Conservation (phyloP, 2,797 vertebrate genomes). For the Clarias fuscus region DNA sequence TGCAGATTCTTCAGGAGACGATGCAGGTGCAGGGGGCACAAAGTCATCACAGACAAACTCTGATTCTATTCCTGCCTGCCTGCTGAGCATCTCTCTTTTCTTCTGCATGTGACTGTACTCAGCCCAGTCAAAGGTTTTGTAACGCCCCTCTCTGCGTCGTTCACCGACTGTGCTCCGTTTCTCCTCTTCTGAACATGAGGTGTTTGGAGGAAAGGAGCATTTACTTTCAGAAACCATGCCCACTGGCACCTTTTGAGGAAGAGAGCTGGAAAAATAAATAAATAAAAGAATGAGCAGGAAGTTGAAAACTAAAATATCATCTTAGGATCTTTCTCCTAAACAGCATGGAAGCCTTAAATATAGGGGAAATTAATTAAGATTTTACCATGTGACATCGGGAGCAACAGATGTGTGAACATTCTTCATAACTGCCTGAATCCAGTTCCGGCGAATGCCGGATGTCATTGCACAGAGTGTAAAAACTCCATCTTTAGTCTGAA, state of each 20-base stretch:
- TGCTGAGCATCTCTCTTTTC: constrained; percentile 63
- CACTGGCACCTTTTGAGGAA: constrained; percentile 73
- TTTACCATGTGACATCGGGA: constrained; percentile 83
- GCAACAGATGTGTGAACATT: constrained; percentile 79
- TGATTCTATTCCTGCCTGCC: constrained; percentile 33
- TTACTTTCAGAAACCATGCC: constrained; percentile 65
- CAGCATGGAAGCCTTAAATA: background rate
- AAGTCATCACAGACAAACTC: constrained; percentile 31
- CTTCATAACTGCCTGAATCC: constrained; percentile 93
- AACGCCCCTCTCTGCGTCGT: constrained; percentile 76
- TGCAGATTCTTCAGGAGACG: constrained; percentile 52
- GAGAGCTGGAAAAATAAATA: constrained; percentile 70
- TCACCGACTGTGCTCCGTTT: constrained; percentile 74
- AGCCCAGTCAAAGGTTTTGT: constrained; percentile 81
- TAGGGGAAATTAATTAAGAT: background rate
- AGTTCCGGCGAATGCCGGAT: constrained; percentile 86
- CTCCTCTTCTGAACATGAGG: constrained; percentile 26
- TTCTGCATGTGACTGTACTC: constrained; percentile 74
- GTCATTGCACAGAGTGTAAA: constrained; percentile 91
- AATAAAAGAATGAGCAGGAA: background rate
- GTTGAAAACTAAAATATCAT: background rate
- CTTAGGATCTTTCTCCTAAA: background rate
- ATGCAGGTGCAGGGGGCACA: constrained; percentile 41
- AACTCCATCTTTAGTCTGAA: constrained; percentile 85
- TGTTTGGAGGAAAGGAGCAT: constrained; percentile 19